Base-by-base conservation (phyloP, 1,140 invertebrate genomes). In the Orchestia grillus region DNA sequence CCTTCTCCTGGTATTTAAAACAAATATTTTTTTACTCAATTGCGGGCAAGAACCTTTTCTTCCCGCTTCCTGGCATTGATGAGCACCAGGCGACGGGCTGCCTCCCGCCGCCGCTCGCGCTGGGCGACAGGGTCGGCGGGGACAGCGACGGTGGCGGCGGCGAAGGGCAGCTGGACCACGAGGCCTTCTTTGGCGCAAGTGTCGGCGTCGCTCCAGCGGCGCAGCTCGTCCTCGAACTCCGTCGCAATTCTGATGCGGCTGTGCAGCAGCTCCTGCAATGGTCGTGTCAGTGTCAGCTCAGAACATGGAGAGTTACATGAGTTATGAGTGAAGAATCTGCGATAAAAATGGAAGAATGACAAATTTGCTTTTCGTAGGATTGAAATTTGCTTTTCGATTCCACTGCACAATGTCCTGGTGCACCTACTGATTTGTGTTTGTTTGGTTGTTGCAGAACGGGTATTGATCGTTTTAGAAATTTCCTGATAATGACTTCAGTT, bases 111-210 rank as follows among this genome's bases (percentile, higher is more conserved):
- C 97, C 98, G 98, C 97, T 99, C 98, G 97, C 98, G 98, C 97
- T 99, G 98, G 97, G 99, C 98, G 43, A 97, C 96, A 42, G 97
- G 97, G 53, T 98, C 97, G 96, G 97, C 97, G 96, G 97, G 97
- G 41, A 98, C 97, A 95, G 98, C 97, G 41, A 98, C 97, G 95
- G 98, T 97, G 41, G 96, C 97, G 36, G 98, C 98, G 57, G 98
- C 98, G 97, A 98, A 99, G 0, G 99, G 99, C 92, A 99, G 97
- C 96, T 99, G 99, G 95, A 99, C 98, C 97, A 98, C 98, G 97
- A 98, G 98, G 0, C 99, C 98, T 98, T 99, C 98, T 16, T 97
- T 97, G 96, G 99, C 98, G 97, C 99, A 99, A 97, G 98, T 98
- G 96, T 98, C 98, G 23, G 98, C 96, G 97, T 98, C 98, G 0